Conservation (phyloP, 2,888 invertebrate species). For the Stenolophus ochropezus region DNA sequence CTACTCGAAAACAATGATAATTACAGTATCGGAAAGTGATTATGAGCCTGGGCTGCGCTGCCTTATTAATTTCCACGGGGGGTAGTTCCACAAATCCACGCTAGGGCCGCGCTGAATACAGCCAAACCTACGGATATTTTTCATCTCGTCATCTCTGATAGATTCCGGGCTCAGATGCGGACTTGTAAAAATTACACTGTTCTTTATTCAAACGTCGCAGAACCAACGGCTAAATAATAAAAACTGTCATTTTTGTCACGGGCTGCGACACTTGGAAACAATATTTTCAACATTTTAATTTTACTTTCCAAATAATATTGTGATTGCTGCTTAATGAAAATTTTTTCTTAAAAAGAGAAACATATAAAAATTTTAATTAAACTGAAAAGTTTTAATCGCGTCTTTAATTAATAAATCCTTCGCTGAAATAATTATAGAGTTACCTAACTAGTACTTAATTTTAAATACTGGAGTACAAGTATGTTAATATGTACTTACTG, state of each 20-base stretch:
- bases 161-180: slow-evolving; percentile 38
- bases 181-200: slow-evolving; percentile 37
- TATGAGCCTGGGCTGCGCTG: slow-evolving; percentile 62
- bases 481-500: no score
- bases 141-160: slow-evolving; percentile 42
- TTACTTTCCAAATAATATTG: no score
- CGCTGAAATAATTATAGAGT: no score
- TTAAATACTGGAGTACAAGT: no score
- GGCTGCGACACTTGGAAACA: not conserved
- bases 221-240: not conserved
- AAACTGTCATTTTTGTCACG: not conserved
- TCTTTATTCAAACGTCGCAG: slow-evolving; percentile 25
- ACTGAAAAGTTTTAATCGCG: no score
- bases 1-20: slow-evolving; percentile 64
- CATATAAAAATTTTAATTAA: no score
- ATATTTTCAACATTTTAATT: not conserved
- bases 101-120: slow-evolving; percentile 39
- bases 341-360: no score
- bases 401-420: no score
- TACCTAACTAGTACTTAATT: no score
- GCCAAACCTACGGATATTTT: slow-evolving; percentile 18
- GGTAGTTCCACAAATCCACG: slow-evolving; percentile 40
- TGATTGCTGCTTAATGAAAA: no score
- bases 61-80: slow-evolving; percentile 55
- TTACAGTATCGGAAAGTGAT: slow-evolving; percentile 68